phyloP scores from a whole-genome alignment of 2,113 vertebrate genomes.

The Corynorhinus townsendii region DNA sequence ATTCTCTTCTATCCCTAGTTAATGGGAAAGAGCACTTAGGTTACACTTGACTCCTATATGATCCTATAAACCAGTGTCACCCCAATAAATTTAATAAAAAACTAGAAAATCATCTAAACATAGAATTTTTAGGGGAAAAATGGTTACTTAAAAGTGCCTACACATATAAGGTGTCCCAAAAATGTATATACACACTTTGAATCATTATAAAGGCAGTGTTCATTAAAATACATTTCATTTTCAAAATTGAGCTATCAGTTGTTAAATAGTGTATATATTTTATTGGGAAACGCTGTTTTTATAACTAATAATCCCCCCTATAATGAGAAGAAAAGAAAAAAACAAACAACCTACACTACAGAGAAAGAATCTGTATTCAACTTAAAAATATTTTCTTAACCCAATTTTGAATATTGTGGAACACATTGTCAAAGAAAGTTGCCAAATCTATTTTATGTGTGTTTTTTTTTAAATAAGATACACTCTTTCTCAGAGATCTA shows the following conservation, averaged over 20 bases:
- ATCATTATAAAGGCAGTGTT: too few species aligned
- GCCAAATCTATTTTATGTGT: neutral
- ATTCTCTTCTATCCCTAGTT: neutral
- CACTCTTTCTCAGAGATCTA: neutral
- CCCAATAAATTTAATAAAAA: neutral
- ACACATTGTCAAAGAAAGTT: neutral
- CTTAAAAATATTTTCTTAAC: constrained; percentile 13
- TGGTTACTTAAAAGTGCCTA: neutral
- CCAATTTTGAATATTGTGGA: neutral
- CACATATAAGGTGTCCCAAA: neutral
- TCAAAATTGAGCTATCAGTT: too few species aligned
- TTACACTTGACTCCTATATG: neutral
- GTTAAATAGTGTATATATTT: too few species aligned
- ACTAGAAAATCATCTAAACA: neutral
- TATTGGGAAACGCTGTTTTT: neutral
- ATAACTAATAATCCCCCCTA: neutral
- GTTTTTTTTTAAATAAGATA: neutral
- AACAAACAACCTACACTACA: neutral
- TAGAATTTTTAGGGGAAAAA: neutral
- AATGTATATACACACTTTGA: too few species aligned
- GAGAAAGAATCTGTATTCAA: neutral
- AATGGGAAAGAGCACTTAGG: neutral
- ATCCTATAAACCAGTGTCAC: neutral
- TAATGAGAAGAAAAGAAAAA: neutral
- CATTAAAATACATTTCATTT: too few species aligned